Base-by-base conservation (phyloP, 2,888 invertebrate genomes). In the Hecatera dysodea region DNA sequence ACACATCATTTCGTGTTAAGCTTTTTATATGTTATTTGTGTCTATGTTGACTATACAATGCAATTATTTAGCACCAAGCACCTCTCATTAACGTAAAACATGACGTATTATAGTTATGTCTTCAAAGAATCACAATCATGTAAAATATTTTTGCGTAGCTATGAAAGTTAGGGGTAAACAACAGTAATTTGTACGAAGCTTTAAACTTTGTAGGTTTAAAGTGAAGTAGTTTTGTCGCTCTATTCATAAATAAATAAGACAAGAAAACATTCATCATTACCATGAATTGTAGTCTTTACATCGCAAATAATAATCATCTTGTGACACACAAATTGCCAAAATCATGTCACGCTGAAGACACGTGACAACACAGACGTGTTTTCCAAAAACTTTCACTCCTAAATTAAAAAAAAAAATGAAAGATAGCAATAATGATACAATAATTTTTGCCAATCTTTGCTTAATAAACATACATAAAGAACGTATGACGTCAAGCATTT, bases 141-240 rank as follows among this genome's bases (percentile, higher is more conserved):
- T 19, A 39, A 19, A 50, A 67, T 42, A 67, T 67, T 50, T 50
- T 50, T 67, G 50, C 39, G 27, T 74, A 52, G 27, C 36, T 62
- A 22, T 36, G 24, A 33, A 50, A 24, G 2, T 61, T 55, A 55
- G n/a, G 36, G 4, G 2, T 42, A 56, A 24, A 11, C 22, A 46
- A 39, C 3, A 11, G 36, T 36, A 36, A 73, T 60, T 39, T 36
- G 5, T 44, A 27, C 33, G 17, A 42, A 61, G 17, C 15, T 72
- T 72, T 19, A n/a, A 50, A 29, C 19, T 55, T 0, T 19, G 19
- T 24, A 68, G 48, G 12, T 48, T 72, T 24, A 24, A 48, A 69
- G 42, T 72, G 12, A 19, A 19, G 7, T 33, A 60, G 42, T 36
- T 39, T 22, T 19, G 36, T 39, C 17, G 48, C 11, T 70, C 2